Conservation (phyloP, 2,113 vertebrate genomes). For the Petrocephalus microphthalmus region DNA sequence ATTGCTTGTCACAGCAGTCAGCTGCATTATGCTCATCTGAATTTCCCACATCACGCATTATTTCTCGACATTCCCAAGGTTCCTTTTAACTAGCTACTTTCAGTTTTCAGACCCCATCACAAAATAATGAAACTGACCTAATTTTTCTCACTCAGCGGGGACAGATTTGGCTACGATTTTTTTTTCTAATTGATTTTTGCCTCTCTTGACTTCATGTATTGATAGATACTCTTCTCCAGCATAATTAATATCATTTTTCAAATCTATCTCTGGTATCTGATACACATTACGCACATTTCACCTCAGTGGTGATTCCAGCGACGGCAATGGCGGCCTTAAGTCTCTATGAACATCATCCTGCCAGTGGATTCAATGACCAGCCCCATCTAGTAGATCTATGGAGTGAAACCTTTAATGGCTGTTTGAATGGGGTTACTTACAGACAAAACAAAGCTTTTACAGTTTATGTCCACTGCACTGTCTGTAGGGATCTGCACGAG, state of each 20-base stretch:
- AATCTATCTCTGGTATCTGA: neutral
- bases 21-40: neutral
- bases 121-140: slow-evolving; percentile 27
- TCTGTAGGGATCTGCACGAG: neutral
- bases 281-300: neutral
- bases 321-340: neutral
- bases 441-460: neutral
- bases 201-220: neutral
- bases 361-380: neutral
- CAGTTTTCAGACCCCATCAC: slow-evolving; percentile 6
- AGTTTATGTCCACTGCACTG: neutral
- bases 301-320: neutral
- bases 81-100: neutral
- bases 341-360: neutral
- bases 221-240: neutral
- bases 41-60: neutral
- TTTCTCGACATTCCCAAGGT: neutral
- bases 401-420: neutral
- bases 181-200: slow-evolving; percentile 16
- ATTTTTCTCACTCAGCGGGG: slow-evolving; percentile 7
- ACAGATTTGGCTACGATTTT: slow-evolving; percentile 9
- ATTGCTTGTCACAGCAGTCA: neutral
- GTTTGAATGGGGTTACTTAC: neutral
- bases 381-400: neutral
- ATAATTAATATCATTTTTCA: neutral